Conservation (phyloP, 1,140 invertebrate genomes). For the Subanguina moxae region DNA sequence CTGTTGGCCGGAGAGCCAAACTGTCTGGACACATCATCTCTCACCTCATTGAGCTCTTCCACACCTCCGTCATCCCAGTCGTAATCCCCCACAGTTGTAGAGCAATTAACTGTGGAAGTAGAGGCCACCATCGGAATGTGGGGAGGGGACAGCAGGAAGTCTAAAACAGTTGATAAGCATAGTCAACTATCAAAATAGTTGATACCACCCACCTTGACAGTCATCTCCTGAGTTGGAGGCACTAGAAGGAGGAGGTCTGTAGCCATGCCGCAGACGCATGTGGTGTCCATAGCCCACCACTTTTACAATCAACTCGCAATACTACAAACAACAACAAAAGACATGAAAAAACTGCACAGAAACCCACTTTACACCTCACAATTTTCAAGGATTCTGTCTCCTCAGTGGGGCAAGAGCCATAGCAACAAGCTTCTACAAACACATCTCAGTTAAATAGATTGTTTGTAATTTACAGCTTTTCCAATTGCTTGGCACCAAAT, state of each 20-base stretch:
- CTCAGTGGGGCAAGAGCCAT: constrained; percentile 3
- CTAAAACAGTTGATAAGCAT: neutral
- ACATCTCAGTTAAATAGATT: neutral
- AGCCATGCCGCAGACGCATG: constrained; percentile 4
- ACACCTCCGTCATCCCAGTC: neutral
- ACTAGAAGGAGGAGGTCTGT: constrained; percentile 2
- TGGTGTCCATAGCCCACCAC: constrained; percentile 11
- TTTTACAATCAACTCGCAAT: constrained; percentile 7
- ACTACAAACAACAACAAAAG: neutral
- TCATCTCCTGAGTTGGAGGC: constrained; percentile 9
- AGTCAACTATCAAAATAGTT: too few species aligned
- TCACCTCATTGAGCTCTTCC: neutral
- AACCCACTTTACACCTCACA: constrained; percentile 2
- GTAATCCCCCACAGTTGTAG: neutral
- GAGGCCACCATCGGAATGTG: constrained; percentile 3
- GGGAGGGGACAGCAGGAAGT: constrained; percentile 8
- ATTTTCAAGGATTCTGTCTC: constrained; percentile 3
- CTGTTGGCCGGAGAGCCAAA: neutral
- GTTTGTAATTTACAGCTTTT: too few species aligned
- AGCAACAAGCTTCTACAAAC: constrained; percentile 9
- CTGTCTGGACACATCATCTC: neutral
- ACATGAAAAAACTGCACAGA: too few species aligned
- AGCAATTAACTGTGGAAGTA: neutral
- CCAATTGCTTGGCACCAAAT: neutral
- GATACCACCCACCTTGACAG: neutral